Conservation (phyloP, 35 echinoderm and acorn worm genomes). For the Ophiothrix spiculata region DNA sequence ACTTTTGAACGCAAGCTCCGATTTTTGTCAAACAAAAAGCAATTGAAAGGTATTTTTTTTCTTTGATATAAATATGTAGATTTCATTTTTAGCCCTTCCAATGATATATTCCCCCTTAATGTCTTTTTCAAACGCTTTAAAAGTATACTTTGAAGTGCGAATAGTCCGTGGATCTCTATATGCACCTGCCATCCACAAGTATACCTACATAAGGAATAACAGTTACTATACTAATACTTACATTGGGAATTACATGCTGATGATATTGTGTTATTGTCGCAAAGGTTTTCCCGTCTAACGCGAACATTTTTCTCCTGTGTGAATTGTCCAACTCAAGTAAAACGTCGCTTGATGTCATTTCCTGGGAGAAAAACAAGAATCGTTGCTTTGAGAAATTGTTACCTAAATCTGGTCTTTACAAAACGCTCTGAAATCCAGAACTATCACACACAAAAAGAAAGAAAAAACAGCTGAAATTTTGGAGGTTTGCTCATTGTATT, state of each 20-base stretch:
- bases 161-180: neutral
- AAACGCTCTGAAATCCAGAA: no score
- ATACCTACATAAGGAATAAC: neutral
- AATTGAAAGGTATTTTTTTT: no score
- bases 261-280: conserved; percentile 42
- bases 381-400: no score
- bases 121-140: no score
- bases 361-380: neutral
- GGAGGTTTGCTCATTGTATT: neutral
- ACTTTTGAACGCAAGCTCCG: no score
- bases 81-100: no score
- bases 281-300: conserved; percentile 45
- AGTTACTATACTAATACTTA: neutral
- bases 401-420: no score
- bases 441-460: neutral
- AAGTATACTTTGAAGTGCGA: no score
- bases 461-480: neutral
- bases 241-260: conserved; percentile 37
- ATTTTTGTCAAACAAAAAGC: no score
- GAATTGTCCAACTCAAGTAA: neutral
- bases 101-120: no score
- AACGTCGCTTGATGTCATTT: neutral
- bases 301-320: neutral
- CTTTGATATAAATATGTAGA: no score
- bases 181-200: neutral